Evolutionary conservation across 2,888 invertebrate genomes (phyloP), one percentile per base, ranked within the genome.

Genomic region (Globia sparganii): DNA sequence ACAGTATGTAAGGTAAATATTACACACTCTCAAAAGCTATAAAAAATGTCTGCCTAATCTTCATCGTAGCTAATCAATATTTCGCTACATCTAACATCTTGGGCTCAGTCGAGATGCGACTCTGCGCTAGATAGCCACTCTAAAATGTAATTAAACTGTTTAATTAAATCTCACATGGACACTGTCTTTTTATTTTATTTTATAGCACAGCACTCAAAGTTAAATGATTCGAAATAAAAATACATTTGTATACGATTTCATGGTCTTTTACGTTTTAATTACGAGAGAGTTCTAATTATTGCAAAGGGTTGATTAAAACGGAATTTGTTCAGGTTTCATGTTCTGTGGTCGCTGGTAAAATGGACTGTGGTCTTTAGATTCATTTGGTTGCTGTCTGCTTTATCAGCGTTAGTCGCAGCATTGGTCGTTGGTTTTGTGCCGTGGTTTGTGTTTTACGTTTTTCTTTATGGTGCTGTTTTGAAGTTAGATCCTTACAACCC

Each of bases 91-190:
- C 75, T 73, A 61, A 37, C 59, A 72, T 69, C 79, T 85, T 83
- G 72, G 75, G 66, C 83, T 21, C 31, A 61, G 67, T 31, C 56
- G 78, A 58, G 28, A 49, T n/a, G 66, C 76, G 72, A 78, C 77
- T 80, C 69, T 49, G 74, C 75, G 61, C 71, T 74, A 78, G 75
- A 21, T 85, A 81, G 86, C 88, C 78, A 85, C 85, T 87, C 83
- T 89, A 86, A 90, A 91, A 90, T 92, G 90, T 91, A 92, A 93
- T 93, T 92, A 91, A 92, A 92, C 89, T 90, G 90, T 91, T 91
- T 90, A 93, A 92, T 92, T 89, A 89, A 92, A 89, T 83, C 88
- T 81, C 85, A 87, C 81, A 83, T 83, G 84, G 69, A 56, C 46
- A 15, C 68, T 72, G 86, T 79, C 79, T 78, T 79, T 80, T 83